These are phyloP conservation scores for Lethenteron reissneri DNA, from an alignment of 2,113 vertebrate genomes.

Conservation along the genomic window DNA sequence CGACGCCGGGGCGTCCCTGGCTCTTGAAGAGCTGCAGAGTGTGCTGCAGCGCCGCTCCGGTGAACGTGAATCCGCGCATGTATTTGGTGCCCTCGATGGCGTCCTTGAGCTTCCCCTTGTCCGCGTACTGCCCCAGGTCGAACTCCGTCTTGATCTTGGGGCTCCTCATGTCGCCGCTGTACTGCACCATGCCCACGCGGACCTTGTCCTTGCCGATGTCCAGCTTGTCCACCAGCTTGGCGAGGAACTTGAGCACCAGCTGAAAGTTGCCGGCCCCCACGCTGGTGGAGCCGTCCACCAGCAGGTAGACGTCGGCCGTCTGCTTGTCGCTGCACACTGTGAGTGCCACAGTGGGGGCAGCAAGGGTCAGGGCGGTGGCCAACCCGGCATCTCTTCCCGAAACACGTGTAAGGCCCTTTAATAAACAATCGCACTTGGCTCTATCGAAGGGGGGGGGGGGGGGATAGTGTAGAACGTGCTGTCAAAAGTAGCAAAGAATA, in stretches of 20 bases:
- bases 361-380: too few species aligned
- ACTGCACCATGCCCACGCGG: constrained; percentile 33
- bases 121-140: not conserved
- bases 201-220: constrained; percentile 24
- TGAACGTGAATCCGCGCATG: constrained; percentile 3
- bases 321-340: not conserved
- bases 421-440: too few species aligned
- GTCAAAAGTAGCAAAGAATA: too few species aligned
- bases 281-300: constrained; percentile 38
- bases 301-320: constrained; percentile 39
- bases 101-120: not conserved
- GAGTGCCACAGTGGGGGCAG: not conserved
- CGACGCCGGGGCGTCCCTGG: not conserved
- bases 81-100: not conserved
- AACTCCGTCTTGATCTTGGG: not conserved
- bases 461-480: too few species aligned
- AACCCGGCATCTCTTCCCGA: too few species aligned
- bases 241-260: constrained; percentile 28
- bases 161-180: constrained; percentile 15
- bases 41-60: not conserved
- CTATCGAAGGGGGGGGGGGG: too few species aligned
- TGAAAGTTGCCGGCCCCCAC: constrained; percentile 25
- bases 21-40: not conserved
- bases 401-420: too few species aligned
- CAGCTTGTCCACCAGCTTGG: constrained; percentile 21